phyloP scores from a whole-genome alignment of 1,140 invertebrate species.

The Harpegnathos saltator region DNA sequence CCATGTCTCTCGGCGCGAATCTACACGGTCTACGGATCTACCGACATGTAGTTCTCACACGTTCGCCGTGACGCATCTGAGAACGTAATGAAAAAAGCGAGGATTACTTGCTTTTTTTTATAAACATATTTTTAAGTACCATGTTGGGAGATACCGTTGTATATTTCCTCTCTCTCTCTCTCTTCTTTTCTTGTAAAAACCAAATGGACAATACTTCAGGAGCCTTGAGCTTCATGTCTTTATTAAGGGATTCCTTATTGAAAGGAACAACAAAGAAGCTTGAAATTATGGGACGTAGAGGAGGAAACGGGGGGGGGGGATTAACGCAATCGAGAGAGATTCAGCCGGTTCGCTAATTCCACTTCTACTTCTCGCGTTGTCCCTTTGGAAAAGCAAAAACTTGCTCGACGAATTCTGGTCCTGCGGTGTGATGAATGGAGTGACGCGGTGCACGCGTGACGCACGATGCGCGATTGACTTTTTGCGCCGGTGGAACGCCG shows the following conservation, averaged over 20 bases:
- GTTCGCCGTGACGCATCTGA: not conserved
- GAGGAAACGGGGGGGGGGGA: not conserved
- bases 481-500: slow-evolving; percentile 25
- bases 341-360: slow-evolving; percentile 35
- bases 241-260: slow-evolving; percentile 6
- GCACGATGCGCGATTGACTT: slow-evolving; percentile 6
- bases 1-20: slow-evolving; percentile 48
- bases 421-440: slow-evolving; percentile 51
- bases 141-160: too few relatives aligned
- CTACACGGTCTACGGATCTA: slow-evolving; percentile 22
- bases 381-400: slow-evolving; percentile 38
- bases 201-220: not conserved
- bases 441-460: slow-evolving; percentile 18
- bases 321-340: not conserved
- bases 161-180: too few relatives aligned
- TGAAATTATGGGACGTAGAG: slow-evolving; percentile 8
- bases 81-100: not conserved
- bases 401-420: slow-evolving; percentile 36
- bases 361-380: slow-evolving; percentile 18
- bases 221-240: slow-evolving; percentile 1
- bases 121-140: slow-evolving; percentile 11
- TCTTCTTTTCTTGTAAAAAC: not conserved
- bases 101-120: not conserved
- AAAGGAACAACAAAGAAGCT: not conserved
- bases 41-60: slow-evolving; percentile 27